Evolutionary conservation across 2,113 vertebrate genomes (phyloP).

Genomic region (Peromyscus maniculatus): DNA sequence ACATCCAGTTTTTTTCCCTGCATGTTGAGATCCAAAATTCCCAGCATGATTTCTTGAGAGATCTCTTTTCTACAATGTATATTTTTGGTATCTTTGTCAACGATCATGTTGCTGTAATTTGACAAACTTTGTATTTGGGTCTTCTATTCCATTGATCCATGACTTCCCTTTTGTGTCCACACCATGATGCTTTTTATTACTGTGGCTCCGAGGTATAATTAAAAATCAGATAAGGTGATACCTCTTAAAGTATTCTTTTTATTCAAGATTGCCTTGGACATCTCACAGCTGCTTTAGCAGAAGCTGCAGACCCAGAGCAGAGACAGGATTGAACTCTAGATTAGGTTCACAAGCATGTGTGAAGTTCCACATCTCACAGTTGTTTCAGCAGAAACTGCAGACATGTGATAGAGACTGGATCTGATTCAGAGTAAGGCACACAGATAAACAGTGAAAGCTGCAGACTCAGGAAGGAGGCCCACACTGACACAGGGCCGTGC

Average conservation of each 20-base stretch:
- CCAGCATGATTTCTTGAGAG: neutral
- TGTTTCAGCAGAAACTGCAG: neutral
- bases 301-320: neutral
- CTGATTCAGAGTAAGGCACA: neutral
- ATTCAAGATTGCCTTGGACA: neutral
- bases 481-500: neutral
- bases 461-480: neutral
- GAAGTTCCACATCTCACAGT: neutral
- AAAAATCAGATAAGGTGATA: neutral
- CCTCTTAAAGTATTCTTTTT: neutral
- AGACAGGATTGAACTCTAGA: neutral
- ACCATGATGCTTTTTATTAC: neutral
- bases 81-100: neutral
- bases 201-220: neutral
- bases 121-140: neutral
- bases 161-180: neutral
- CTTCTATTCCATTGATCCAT: neutral
- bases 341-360: neutral
- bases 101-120: neutral
- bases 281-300: neutral
- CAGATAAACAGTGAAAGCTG: neutral
- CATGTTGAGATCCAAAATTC: neutral
- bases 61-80: neutral
- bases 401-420: neutral
- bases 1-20: too few relatives aligned